phyloP scores from a whole-genome alignment of 2,113 vertebrate species.

The Garra rufa region DNA sequence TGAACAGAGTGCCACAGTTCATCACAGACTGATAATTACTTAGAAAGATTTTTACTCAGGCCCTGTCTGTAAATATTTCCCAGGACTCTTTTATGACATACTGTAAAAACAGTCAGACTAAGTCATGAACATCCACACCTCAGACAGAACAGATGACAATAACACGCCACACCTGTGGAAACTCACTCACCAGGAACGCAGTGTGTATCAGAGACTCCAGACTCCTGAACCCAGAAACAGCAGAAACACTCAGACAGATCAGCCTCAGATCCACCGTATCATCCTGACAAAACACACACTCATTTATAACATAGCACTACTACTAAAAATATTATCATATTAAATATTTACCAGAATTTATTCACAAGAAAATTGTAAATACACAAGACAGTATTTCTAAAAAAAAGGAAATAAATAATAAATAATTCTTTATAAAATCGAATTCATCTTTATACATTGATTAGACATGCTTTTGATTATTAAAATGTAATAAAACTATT shows the following conservation, averaged over 20 bases:
- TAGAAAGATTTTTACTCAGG: neutral
- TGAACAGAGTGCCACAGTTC: no score
- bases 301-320: no score
- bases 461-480: no score
- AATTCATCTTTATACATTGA: no score
- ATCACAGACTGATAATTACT: neutral
- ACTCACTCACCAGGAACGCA: constrained; percentile 71
- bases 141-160: neutral
- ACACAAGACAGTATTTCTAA: no score
- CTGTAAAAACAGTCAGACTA: no score
- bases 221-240: constrained; percentile 58
- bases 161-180: neutral
- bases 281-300: constrained; percentile 60
- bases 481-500: no score
- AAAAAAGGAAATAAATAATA: no score
- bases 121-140: neutral
- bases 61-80: neutral
- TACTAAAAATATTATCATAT: no score
- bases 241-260: constrained; percentile 67
- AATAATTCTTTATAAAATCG: no score
- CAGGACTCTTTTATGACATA: neutral
- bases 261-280: constrained; percentile 68
- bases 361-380: no score
- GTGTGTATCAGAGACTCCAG: constrained; percentile 66
- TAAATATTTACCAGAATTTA: no score